phyloP scores from a whole-genome alignment of 2,113 vertebrate genomes.

The Sakesphorus luctuosus region DNA sequence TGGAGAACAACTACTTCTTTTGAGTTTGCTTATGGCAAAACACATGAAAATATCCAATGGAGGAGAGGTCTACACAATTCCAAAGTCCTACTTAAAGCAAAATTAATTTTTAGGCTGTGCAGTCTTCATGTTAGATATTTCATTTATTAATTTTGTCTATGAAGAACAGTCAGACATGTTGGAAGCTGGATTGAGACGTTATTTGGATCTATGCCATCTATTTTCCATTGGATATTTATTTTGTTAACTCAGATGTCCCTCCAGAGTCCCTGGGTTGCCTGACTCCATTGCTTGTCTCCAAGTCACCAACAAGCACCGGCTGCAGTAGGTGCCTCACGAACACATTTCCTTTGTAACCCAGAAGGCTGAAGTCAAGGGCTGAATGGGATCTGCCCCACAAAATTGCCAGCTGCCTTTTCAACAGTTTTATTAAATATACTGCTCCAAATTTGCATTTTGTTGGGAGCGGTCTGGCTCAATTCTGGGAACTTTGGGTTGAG shows the following conservation, averaged over 20 bases:
- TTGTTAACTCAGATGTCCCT: neutral
- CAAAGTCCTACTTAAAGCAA: neutral
- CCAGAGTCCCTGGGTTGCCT: neutral
- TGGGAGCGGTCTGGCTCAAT: neutral
- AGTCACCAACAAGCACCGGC: neutral
- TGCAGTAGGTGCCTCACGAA: neutral
- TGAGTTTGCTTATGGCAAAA: neutral
- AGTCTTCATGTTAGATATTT: neutral
- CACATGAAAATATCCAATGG: neutral
- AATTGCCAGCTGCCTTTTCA: neutral
- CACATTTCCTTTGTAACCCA: neutral
- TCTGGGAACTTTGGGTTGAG: neutral
- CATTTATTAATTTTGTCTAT: neutral
- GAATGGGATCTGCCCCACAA: neutral
- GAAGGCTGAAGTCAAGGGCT: neutral
- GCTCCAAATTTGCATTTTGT: neutral
- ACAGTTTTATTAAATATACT: neutral
- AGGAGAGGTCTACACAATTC: neutral
- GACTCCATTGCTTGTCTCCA: neutral
- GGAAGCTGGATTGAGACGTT: neutral
- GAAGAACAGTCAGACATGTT: neutral
- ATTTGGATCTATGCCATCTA: neutral
- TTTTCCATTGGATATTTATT: neutral
- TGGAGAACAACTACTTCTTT: neutral
- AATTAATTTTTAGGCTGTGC: neutral